Base-by-base conservation (phyloP, 1,140 invertebrate genomes). In the Maniola jurtina region DNA sequence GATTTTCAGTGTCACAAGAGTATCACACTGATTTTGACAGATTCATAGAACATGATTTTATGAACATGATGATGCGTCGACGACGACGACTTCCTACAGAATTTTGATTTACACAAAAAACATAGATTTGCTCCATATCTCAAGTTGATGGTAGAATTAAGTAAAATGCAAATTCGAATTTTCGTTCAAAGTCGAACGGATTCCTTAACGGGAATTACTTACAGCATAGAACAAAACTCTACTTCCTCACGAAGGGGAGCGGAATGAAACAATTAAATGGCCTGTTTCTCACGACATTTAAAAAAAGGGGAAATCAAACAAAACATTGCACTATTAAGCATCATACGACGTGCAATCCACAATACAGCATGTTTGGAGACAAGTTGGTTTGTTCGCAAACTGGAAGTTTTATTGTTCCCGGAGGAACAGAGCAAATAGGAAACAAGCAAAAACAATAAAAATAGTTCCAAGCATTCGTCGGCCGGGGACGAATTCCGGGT, bases 381-480 rank as follows among this genome's bases (percentile, higher is more conserved):
- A 83, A 88, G 71, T 82, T 75, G 75, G 80, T 86, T 80, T 79
- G 76, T 80, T 81, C 73, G 72, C 77, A 75, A 77, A 68, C 65
- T 77, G 77, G 79, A 77, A 89, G 73, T 79, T 83, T 79, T 81
- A 86, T 86, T 83, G 79, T 82, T 83, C 81, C 76, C 80, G 59
- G 64, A 74, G 78, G 87, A 84, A 63, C 70, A 67, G 61, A 79
- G 77, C 72, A 88, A 88, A 88, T 88, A 83, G 84, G 84, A 88
- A 88, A 87, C 81, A 82, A 84, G 79, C 80, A 85, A 84, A 85
- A 86, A 84, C 80, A 89, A 89, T 89, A 89, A 89, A 89, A 89
- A 89, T 89, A 88, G 84, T 87, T 88, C 77, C 71, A 56, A 77
- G 77, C 83, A 79, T 84, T 78, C 80, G 78, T 76, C 78, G 80